Base-by-base conservation (phyloP, 2,797 vertebrate genomes). In the Chrysocyon brachyurus region DNA sequence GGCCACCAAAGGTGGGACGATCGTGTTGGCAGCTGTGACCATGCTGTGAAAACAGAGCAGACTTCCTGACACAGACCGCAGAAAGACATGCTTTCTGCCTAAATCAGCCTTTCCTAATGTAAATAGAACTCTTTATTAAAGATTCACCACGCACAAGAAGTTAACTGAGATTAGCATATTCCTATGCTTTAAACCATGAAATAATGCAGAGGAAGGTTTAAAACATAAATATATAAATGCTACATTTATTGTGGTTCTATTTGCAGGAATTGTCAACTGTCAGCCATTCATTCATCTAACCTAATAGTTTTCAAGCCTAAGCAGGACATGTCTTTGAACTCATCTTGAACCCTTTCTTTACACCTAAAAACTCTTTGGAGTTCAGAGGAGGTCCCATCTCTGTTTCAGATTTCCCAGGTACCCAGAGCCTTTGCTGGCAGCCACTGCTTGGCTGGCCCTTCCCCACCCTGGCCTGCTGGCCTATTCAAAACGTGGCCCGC, bases 51-150 rank as follows among this genome's bases (percentile, higher is more conserved):
- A 26, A 22, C 33, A 94, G 36, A 52, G 9, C 5, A 57, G 36
- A n/a, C 24, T 14, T 11, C 26, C 78, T 33, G 33, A 73, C 12
- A 81, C 26, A 40, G 73, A 77, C 4, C 22, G 3, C 26, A 36
- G 24, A n/a, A 59, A 87, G 59, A 14, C 16, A 4, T 59, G 12
- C 15, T 46, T 94, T 96, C 33, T 54, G 59, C 31, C 75, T 81
- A 40, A 66, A 21, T 33, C 28, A 12, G 12, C 24, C 49, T 87
- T 84, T 63, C 61, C 36, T 77, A 40, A 28, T 46, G 56, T 26
- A 85, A 78, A 46, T 31, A 90, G 40, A 92, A 26, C 24, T 66
- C 22, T 54, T 83, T 75, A n/a, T 85, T 94, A 86, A 95, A 94
- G 85, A 78, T 56, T 66, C 78, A 79, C 40, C 9, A 1, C 15